phyloP scores from a whole-genome alignment of 1,140 invertebrate genomes.

The Drosophila littoralis region DNA sequence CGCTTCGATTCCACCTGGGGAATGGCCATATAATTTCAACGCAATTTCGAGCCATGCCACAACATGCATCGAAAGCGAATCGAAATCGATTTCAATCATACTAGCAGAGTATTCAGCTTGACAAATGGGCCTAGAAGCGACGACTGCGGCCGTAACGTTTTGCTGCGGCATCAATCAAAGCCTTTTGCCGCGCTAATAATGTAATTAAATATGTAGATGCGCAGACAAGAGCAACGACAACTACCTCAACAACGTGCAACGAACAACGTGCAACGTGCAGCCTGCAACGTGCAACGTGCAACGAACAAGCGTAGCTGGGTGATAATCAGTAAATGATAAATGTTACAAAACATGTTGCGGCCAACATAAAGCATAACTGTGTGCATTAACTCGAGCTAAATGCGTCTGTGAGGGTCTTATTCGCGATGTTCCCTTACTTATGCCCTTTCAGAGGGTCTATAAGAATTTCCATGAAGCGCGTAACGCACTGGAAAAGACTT shows the following conservation, averaged over 20 bases:
- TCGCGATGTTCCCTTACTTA: no score
- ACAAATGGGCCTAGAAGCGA: constrained; percentile 19
- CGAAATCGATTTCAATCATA: constrained; percentile 42
- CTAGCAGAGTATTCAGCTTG: constrained; percentile 14
- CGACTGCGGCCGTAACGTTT: constrained; percentile 62
- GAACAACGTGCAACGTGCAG: constrained; percentile 6
- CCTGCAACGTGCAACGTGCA: constrained; percentile 8
- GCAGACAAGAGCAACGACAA: constrained; percentile 28
- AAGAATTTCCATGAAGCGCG: no score
- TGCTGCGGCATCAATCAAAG: constrained; percentile 79
- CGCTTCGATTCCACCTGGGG: constrained; percentile 10
- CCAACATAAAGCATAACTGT: constrained; percentile 72
- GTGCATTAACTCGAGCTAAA: constrained; percentile 73
- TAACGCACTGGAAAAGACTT: no score
- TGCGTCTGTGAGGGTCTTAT: constrained; percentile 28
- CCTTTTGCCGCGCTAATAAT: constrained; percentile 69
- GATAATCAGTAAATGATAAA: constrained; percentile 83
- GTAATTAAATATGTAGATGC: constrained; percentile 79
- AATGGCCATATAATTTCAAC: constrained; percentile 22
- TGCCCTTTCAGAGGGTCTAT: no score
- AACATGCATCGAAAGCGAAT: not conserved
- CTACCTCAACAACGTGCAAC: constrained; percentile 1
- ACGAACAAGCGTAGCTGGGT: constrained; percentile 61
- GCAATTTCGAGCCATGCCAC: constrained; percentile 29
- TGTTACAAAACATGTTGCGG: constrained; percentile 70